These are phyloP conservation scores for Sisyra terminalis DNA, from an alignment of 2,888 invertebrate genomes.

Conservation along the genomic window DNA sequence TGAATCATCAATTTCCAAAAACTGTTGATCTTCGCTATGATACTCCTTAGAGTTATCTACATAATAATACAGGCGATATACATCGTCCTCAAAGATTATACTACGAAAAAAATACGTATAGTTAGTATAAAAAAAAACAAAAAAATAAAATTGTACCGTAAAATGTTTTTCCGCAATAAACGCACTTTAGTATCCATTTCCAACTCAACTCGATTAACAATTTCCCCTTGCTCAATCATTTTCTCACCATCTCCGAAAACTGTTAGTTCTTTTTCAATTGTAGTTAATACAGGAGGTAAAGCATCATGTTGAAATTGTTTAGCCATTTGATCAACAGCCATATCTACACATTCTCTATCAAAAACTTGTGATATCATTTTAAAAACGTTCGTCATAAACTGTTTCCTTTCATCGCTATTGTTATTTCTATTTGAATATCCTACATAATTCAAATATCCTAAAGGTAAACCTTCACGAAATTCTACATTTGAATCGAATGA, in stretches of 20 bases:
- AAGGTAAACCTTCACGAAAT: slow-evolving; percentile 58
- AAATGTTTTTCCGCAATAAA: slow-evolving; percentile 34
- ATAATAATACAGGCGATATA: slow-evolving; percentile 57
- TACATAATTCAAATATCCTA: slow-evolving; percentile 56
- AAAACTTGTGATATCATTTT: background rate
- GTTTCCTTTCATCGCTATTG: slow-evolving; percentile 20
- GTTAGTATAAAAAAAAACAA: no score
- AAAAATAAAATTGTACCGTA: slow-evolving; percentile 20
- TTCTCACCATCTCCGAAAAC: slow-evolving; percentile 55
- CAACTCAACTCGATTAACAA: slow-evolving; percentile 48
- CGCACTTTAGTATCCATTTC: slow-evolving; percentile 40
- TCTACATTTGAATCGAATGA: slow-evolving; percentile 55
- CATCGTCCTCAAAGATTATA: slow-evolving; percentile 45
- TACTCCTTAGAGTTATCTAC: slow-evolving; percentile 75
- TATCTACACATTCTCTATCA: slow-evolving; percentile 48
- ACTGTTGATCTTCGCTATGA: slow-evolving; percentile 57
- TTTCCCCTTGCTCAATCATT: slow-evolving; percentile 42
- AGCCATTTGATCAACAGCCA: slow-evolving; percentile 74
- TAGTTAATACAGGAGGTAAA: slow-evolving; percentile 63
- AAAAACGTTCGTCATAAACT: slow-evolving; percentile 36
- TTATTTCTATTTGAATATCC: slow-evolving; percentile 41
- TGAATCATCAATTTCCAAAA: slow-evolving; percentile 52
- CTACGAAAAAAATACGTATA: slow-evolving; percentile 23
- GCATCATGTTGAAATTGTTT: slow-evolving; percentile 72
- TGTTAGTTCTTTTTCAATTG: slow-evolving; percentile 49